Base-by-base conservation (phyloP, 1,140 invertebrate species). In the Hestina assimilis region DNA sequence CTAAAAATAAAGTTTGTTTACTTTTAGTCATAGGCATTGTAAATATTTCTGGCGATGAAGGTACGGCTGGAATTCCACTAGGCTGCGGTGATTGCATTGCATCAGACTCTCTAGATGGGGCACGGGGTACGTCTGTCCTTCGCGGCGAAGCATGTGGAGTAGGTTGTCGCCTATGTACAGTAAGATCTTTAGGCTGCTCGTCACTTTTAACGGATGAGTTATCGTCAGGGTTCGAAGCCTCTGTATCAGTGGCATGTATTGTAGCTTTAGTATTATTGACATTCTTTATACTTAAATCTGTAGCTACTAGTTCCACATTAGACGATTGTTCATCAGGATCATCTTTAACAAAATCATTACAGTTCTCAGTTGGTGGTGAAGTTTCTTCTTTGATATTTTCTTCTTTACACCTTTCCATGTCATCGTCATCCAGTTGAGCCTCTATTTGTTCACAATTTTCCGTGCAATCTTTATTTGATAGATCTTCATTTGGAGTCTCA, bases 1-100 rank as follows among this genome's bases (percentile, higher is more conserved):
- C 91, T 59, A 91, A 71, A 71, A 91, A 91, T 33, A 90, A 65
- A 1, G 90, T 89, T 66, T 91, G 90, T 75, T 90, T 90, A 55
- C 75, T 88, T 63, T 85, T 89, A 2, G 84, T 83, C 1, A 72
- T 71, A 11, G 79, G 85, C 77, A 84, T 79, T 43, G 75, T 88
- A 70, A 91, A 89, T 63, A 92, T 87, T 75, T 92, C 91, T 1
- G 91, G 91, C 11, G 91, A 92, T 2, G 89, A 90, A 12, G 90
- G 91, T 11, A 92, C 86, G 9, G 91, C 91, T 20, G 92, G 91
- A 26, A 93, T 91, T 1, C 91, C 92, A 60, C 91, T 93, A 0
- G 92, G 91, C 53, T 92, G 92, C 0, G 92, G 92, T 1, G 92
- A 93, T 48, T 92, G 91, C 73, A 91, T 90, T 8, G 92, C 90